Evolutionary conservation across 2,113 vertebrate genomes (phyloP).

Genomic region (Cavia porcellus): DNA sequence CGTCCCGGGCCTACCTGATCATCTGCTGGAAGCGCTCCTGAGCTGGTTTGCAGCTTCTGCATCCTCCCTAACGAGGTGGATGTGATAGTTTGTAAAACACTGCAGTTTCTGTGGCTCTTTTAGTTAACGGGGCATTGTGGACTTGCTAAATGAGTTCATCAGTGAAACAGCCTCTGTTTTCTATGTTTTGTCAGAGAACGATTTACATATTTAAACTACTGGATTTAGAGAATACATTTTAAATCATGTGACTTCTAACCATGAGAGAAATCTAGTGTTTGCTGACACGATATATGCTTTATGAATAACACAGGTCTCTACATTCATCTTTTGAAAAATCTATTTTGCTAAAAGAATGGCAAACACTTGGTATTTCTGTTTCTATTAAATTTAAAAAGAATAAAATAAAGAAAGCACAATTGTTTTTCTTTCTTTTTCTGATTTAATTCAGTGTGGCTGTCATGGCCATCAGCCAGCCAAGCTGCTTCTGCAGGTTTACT

Average conservation of each 20-base stretch:
- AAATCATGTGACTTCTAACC: slow-evolving; percentile 32
- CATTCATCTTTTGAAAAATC: slow-evolving; percentile 70
- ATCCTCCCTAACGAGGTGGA: slow-evolving; percentile 59
- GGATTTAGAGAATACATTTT: slow-evolving; percentile 70
- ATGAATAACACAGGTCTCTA: background rate
- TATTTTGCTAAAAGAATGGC: slow-evolving; percentile 70
- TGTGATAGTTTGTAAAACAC: slow-evolving; percentile 41
- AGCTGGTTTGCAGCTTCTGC: background rate
- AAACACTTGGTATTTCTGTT: slow-evolving; percentile 70
- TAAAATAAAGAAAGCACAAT: slow-evolving; percentile 48
- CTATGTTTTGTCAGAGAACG: slow-evolving; percentile 27
- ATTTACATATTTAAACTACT: slow-evolving; percentile 61
- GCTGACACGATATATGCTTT: background rate
- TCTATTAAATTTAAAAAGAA: slow-evolving; percentile 65
- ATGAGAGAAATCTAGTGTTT: slow-evolving; percentile 60
- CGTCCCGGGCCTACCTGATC: slow-evolving; percentile 42
- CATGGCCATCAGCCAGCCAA: slow-evolving; percentile 39
- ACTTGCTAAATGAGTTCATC: slow-evolving; percentile 73
- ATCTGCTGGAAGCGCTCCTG: background rate
- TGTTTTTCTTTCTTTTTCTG: slow-evolving; percentile 61
- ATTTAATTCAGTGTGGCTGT: slow-evolving; percentile 74
- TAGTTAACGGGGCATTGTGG: slow-evolving; percentile 57
- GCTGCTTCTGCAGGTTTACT: slow-evolving; percentile 74
- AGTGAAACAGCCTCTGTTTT: slow-evolving; percentile 32
- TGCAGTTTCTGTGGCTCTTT: slow-evolving; percentile 27